phyloP scores from a whole-genome alignment of 2,888 invertebrate genomes.

The Scaptomyza parva region DNA sequence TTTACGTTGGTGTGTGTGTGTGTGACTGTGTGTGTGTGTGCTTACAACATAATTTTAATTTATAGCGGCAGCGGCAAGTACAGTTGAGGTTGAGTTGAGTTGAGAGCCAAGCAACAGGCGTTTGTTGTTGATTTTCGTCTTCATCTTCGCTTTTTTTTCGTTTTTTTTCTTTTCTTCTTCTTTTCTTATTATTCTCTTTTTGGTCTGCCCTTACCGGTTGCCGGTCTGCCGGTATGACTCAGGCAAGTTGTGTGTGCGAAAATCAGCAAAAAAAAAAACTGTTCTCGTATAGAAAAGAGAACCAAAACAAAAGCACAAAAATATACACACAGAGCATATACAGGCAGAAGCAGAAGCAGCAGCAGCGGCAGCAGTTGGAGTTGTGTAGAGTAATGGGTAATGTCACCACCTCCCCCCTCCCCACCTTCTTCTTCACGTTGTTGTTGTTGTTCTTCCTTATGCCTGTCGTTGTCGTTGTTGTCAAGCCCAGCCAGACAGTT shows the following conservation, averaged over 20 bases:
- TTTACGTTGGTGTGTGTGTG: constrained; percentile 25
- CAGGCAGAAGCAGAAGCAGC: too few relatives aligned
- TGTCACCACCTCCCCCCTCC: too few relatives aligned
- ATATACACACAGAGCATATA: constrained; percentile 65
- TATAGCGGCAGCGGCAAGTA: constrained; percentile 70
- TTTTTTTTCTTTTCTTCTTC: neutral
- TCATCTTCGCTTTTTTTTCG: constrained; percentile 18
- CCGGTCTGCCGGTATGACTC: constrained; percentile 38
- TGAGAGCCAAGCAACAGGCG: constrained; percentile 40
- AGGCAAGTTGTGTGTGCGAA: constrained; percentile 34
- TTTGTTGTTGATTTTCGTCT: constrained; percentile 33
- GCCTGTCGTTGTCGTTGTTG: constrained; percentile 14
- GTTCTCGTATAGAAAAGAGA: constrained; percentile 65
- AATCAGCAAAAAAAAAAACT: constrained; percentile 1
- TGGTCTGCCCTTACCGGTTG: constrained; percentile 22
- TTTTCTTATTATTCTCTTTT: too few relatives aligned
- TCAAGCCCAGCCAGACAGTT: constrained; percentile 31
- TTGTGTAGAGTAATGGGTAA: constrained; percentile 33
- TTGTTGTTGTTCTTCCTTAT: constrained; percentile 6
- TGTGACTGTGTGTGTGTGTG: constrained; percentile 39
- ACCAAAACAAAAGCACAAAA: constrained; percentile 78
- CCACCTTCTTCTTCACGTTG: neutral
- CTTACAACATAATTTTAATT: constrained; percentile 79
- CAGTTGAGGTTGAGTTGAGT: constrained; percentile 65
- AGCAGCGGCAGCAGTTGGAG: neutral